These are phyloP conservation scores for Rallus crepitans DNA, from an alignment of 2,797 vertebrate species.

Conservation along the genomic window DNA sequence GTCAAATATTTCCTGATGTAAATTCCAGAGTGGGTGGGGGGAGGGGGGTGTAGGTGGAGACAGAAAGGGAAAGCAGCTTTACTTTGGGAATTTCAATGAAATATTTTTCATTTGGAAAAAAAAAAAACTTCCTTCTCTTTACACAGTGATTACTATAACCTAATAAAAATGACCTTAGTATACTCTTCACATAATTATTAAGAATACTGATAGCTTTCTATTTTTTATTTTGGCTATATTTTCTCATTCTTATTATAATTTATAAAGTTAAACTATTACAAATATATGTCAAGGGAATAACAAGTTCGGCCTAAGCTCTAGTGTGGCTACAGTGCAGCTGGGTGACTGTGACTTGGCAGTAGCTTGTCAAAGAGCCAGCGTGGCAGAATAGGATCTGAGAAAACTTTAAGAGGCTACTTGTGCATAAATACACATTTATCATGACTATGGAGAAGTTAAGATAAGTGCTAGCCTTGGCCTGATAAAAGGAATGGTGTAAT, in stretches of 20 bases:
- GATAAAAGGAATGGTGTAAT: neutral
- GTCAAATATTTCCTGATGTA: neutral
- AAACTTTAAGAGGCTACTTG: neutral
- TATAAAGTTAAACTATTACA: neutral
- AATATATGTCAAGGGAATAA: neutral
- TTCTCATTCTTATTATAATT: neutral
- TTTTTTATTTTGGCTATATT: neutral
- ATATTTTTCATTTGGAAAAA: neutral
- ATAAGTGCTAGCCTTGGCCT: neutral
- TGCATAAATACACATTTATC: neutral
- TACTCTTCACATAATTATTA: neutral
- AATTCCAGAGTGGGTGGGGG: neutral
- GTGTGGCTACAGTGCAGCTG: accelerated
- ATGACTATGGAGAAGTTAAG: neutral
- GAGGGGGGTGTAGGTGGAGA: neutral
- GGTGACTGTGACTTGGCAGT: neutral
- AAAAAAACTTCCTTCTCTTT: neutral
- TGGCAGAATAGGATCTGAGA: neutral
- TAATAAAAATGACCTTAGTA: neutral
- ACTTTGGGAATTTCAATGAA: neutral
- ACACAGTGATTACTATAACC: neutral
- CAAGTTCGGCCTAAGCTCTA: neutral
- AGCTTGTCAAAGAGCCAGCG: neutral
- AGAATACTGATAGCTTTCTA: neutral
- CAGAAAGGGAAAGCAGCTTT: neutral